phyloP scores from a whole-genome alignment of 2,888 invertebrate species.

The Macrophya alboannulata region DNA sequence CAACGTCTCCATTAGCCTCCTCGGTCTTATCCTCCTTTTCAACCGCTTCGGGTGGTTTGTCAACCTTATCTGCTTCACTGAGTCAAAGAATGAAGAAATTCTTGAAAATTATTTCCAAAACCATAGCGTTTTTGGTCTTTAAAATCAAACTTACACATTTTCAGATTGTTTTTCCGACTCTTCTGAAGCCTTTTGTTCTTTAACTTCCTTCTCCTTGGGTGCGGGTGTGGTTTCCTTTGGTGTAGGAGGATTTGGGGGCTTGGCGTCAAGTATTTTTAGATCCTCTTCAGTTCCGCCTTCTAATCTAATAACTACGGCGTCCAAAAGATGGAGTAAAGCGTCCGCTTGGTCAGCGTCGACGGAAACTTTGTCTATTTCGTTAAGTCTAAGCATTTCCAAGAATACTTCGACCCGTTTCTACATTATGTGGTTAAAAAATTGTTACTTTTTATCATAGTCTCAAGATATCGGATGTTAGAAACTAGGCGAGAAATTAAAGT shows the following conservation, averaged over 20 bases:
- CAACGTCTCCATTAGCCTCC: conserved; percentile 72
- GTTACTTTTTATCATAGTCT: not conserved
- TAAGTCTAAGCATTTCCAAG: conserved; percentile 89
- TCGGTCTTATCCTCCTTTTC: conserved; percentile 68
- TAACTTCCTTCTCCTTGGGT: conserved; percentile 69
- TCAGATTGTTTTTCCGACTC: conserved; percentile 42
- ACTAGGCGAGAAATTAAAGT: not conserved
- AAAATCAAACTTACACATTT: conserved; percentile 30
- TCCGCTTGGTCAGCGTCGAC: conserved; percentile 94
- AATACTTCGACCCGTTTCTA: conserved; percentile 95
- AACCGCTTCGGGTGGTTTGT: conserved; percentile 66
- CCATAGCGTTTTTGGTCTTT: not conserved
- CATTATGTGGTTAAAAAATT: not conserved
- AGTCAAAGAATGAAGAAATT: not conserved
- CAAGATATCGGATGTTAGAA: not conserved
- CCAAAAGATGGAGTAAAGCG: conserved; percentile 92
- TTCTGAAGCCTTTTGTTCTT: conserved; percentile 61
- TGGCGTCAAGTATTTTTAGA: conserved; percentile 89
- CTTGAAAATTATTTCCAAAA: not conserved
- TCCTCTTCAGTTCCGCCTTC: conserved; percentile 97
- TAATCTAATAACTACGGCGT: conserved; percentile 97
- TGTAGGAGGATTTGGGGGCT: conserved; percentile 67
- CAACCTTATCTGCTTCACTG: conserved; percentile 33
- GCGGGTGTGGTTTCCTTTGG: conserved; percentile 66
- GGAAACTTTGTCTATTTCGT: conserved; percentile 88